Conservation (phyloP, 2,888 invertebrate species). For the Zootermopsis nevadensis region DNA sequence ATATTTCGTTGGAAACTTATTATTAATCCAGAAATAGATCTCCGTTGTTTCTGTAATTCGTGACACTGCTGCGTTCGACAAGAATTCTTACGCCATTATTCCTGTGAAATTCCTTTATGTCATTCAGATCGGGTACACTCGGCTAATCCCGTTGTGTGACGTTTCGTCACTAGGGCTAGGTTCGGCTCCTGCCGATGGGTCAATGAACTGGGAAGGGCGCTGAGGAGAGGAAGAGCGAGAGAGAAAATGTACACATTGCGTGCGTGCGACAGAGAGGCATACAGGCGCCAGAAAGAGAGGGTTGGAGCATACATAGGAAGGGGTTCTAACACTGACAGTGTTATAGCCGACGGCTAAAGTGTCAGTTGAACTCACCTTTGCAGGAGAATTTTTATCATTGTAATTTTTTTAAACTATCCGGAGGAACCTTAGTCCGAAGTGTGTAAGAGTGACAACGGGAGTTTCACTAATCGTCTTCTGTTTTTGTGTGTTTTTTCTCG, state of each 20-base stretch:
- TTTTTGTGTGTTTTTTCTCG: neutral
- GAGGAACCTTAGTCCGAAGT: neutral
- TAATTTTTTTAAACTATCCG: neutral
- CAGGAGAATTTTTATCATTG: neutral
- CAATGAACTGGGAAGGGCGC: constrained; percentile 44
- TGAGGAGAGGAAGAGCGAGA: constrained; percentile 8
- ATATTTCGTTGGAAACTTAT: neutral
- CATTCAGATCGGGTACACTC: constrained; percentile 19
- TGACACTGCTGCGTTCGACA: neutral
- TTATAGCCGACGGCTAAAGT: constrained; percentile 38
- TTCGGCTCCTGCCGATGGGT: constrained; percentile 38
- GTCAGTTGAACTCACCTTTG: constrained; percentile 33
- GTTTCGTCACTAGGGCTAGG: constrained; percentile 38
- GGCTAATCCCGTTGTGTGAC: constrained; percentile 40
- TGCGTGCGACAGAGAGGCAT: constrained; percentile 33
- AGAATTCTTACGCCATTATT: constrained; percentile 10
- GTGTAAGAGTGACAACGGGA: neutral
- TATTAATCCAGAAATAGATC: neutral
- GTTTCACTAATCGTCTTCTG: neutral
- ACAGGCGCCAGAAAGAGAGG: constrained; percentile 8
- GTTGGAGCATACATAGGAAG: neutral
- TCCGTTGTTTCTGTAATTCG: neutral
- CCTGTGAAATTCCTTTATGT: constrained; percentile 12
- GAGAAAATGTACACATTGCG: neutral
- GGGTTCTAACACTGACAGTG: constrained; percentile 26